phyloP scores from a whole-genome alignment of 2,113 vertebrate species.

The Bubo bubo region DNA sequence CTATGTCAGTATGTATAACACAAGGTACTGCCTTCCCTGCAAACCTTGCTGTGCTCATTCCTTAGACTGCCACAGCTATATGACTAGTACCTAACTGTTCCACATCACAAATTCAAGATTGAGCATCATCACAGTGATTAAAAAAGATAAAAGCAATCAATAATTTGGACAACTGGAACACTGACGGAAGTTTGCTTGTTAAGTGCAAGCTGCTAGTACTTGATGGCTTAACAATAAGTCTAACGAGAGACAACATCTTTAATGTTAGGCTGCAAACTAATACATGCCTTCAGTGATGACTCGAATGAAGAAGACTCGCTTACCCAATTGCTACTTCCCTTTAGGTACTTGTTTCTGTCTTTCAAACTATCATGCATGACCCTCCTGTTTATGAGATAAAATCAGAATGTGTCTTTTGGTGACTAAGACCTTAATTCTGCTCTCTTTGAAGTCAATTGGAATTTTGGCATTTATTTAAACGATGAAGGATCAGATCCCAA shows the following conservation, averaged over 20 bases:
- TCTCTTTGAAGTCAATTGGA: not conserved
- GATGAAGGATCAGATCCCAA: not conserved
- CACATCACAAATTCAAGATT: not conserved
- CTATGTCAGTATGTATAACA: not conserved
- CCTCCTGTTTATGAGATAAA: not conserved
- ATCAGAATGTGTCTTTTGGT: not conserved
- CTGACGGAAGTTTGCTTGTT: not conserved
- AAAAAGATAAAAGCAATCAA: not conserved
- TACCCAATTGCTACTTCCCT: not conserved
- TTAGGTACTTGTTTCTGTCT: not conserved
- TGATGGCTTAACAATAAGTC: not conserved
- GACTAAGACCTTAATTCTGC: not conserved
- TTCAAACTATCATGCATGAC: not conserved
- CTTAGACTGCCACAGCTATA: not conserved
- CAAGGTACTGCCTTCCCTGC: not conserved
- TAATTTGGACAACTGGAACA: not conserved
- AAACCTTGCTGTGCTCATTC: not conserved
- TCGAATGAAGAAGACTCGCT: accelerated
- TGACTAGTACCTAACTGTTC: not conserved
- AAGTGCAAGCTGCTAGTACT: not conserved
- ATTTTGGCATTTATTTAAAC: not conserved
- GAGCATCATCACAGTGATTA: accelerated
- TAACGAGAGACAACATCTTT: not conserved
- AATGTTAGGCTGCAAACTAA: not conserved
- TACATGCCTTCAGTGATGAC: accelerated